Percentiles rank a stretch among this genome's conserved stretches.
phyloP scores from a whole-genome alignment of 1,140 invertebrate species.

The Anoplophora glabripennis region DNA sequence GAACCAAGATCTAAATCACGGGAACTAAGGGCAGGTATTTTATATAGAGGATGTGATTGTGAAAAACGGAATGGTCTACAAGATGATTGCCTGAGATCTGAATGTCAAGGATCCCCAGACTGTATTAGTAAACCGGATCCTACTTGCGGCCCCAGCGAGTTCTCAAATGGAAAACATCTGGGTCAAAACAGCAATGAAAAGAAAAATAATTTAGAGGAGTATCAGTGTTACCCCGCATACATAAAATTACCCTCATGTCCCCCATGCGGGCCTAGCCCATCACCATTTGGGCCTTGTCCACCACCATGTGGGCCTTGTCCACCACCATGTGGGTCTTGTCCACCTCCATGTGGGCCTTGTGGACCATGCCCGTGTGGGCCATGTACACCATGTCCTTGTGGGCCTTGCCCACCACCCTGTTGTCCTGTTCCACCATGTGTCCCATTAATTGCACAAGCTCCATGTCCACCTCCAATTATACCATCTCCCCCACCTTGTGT shows the following conservation, averaged over 20 bases:
- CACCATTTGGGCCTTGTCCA: conserved; percentile 1
- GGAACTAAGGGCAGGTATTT: conserved; percentile 63
- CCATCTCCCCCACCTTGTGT: conserved; percentile 35
- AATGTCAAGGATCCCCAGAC: conserved; percentile 65
- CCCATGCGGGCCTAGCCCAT: conserved; percentile 26
- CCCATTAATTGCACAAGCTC: conserved; percentile 36
- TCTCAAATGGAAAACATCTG: conserved; percentile 36
- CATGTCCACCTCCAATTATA: conserved; percentile 38
- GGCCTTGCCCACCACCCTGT: conserved; percentile 29
- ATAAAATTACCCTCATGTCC: conserved; percentile 34
- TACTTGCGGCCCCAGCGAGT: conserved; percentile 56
- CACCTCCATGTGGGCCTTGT: conserved; percentile 20
- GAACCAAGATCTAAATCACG: conserved; percentile 56
- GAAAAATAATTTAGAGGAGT: conserved; percentile 34
- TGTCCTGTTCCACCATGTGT: conserved; percentile 33
- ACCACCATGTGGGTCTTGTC: conserved; percentile 23
- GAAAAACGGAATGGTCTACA: conserved; percentile 68
- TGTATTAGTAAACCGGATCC: conserved; percentile 67
- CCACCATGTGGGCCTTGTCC: conserved; percentile 17
- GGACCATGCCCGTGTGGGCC: conserved; percentile 19
- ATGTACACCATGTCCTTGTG: conserved; percentile 23
- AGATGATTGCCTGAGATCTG: conserved; percentile 66
- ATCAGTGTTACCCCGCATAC: conserved; percentile 44
- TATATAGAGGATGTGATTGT: conserved; percentile 69
- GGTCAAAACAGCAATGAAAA: conserved; percentile 19